These are phyloP conservation scores for Sebastes minor DNA, from an alignment of 2,797 vertebrate species.

Conservation along the genomic window DNA sequence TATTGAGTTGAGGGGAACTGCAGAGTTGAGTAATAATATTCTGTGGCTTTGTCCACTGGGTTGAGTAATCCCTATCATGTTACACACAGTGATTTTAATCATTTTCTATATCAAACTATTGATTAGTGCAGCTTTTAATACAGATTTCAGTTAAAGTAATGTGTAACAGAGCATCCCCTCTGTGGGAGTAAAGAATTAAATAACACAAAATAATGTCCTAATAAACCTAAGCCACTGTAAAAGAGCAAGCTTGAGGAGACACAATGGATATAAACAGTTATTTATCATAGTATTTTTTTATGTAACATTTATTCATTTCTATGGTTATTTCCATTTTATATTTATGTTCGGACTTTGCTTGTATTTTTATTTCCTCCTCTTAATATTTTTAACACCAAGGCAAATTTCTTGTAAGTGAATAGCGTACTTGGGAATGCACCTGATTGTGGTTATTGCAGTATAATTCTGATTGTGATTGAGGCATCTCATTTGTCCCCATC, in stretches of 20 bases:
- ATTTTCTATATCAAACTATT: no score
- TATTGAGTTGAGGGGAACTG: not conserved
- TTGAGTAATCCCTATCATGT: no score
- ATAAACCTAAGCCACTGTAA: not conserved
- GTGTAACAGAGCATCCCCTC: not conserved
- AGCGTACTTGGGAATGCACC: not conserved
- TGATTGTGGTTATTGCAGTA: not conserved
- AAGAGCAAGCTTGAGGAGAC: constrained; percentile 8
- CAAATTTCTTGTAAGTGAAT: not conserved
- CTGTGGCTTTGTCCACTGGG: not conserved
- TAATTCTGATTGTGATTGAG: not conserved
- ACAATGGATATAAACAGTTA: constrained; percentile 18
- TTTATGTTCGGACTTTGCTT: not conserved
- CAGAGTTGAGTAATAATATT: not conserved
- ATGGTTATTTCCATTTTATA: not conserved
- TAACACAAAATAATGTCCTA: not conserved
- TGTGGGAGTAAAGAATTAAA: not conserved
- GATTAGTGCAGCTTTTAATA: no score
- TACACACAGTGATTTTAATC: no score
- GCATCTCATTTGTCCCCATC: constrained; percentile 44
- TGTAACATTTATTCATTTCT: not conserved
- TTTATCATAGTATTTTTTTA: not conserved
- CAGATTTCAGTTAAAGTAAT: not conserved
- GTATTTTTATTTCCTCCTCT: not conserved
- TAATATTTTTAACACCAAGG: not conserved